Evolutionary conservation across 2,113 vertebrate genomes (phyloP), one percentile per base, ranked within the genome.

Genomic region (Cyphomyrus plagiostoma): DNA sequence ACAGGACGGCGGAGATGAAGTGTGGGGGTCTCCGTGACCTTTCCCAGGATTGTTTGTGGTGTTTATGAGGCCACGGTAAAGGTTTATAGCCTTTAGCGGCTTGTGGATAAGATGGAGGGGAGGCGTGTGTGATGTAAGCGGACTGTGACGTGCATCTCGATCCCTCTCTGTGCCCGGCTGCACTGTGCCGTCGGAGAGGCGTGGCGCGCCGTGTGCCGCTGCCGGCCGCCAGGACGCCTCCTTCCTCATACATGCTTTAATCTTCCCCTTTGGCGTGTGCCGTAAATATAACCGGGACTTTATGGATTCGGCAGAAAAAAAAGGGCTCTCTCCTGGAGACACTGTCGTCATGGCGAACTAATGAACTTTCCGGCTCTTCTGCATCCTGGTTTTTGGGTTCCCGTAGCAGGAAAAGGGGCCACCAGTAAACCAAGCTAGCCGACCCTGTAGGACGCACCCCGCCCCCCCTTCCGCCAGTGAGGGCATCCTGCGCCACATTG

Each of bases 231-330:
- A 77, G 66, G 62, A 50, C 46, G 30, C 84, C 48, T 87, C 86
- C 30, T 77, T 90, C 85, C 89, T 66, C 84, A 62, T 66, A 87
- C 66, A 30, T 11, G 70, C 46, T 87, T 90, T 87, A 87, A 87
- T 90, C 52, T 87, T 30, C 85, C 87, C 89, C 89, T 80, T 66
- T 74, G 85, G 66, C 62, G 35, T 90, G 85, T 86, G 0, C 85
- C 52, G 19, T 39, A 74, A 56, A 77, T 77, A 87, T 58, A 85
- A 49, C 6, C 45, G 10, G 89, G 82, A 26, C 53, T 89, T 80
- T 39, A 56, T 84, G 46, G 53, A 87, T 58, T 58, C 17, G 50
- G 35, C 53, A 9, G 46, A 53, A 30, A 84, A 19, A 77, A 26
- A 89, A 17, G 56, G 52, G 3, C 56, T 35, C 35, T 42, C 19